A percentile compares a stretch with the other conserved stretches of the same genome.
Conservation (phyloP, 1,140 invertebrate genomes). For the Pectinophora gossypiella region DNA sequence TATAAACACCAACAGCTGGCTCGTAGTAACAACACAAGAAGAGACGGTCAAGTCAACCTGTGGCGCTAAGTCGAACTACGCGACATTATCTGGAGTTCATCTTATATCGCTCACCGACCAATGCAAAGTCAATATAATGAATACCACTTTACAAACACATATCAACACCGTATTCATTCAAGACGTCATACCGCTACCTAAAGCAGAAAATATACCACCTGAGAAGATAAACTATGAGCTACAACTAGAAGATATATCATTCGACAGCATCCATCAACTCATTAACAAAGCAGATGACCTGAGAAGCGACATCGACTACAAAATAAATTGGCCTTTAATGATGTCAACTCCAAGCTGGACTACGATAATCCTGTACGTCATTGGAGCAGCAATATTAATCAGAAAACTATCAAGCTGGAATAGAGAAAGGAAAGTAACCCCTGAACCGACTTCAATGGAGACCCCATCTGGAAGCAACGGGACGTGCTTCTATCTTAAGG, state of each 20-base stretch:
- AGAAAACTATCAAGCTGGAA: not conserved
- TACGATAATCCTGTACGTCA: not conserved
- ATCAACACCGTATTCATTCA: not conserved
- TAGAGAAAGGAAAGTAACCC: not conserved
- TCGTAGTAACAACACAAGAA: not conserved
- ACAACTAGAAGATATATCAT: not conserved
- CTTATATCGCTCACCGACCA: not conserved
- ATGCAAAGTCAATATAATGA: not conserved
- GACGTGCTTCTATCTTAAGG: slow-evolving; percentile 3
- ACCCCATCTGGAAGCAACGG: not conserved
- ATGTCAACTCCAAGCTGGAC: not conserved
- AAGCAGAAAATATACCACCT: not conserved
- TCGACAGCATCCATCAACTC: not conserved
- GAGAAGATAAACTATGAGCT: not conserved
- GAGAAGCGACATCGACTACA: not conserved
- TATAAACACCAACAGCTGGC: not conserved
- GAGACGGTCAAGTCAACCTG: not conserved
- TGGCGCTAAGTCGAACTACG: not conserved
- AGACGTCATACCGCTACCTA: not conserved
- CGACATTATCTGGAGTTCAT: not conserved
- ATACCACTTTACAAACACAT: not conserved
- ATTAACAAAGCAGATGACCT: not conserved
- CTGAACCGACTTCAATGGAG: not conserved
- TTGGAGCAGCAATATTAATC: not conserved
- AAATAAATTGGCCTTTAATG: not conserved